Conservation (phyloP, 1,140 invertebrate genomes). For the Phthorimaea operculella region DNA sequence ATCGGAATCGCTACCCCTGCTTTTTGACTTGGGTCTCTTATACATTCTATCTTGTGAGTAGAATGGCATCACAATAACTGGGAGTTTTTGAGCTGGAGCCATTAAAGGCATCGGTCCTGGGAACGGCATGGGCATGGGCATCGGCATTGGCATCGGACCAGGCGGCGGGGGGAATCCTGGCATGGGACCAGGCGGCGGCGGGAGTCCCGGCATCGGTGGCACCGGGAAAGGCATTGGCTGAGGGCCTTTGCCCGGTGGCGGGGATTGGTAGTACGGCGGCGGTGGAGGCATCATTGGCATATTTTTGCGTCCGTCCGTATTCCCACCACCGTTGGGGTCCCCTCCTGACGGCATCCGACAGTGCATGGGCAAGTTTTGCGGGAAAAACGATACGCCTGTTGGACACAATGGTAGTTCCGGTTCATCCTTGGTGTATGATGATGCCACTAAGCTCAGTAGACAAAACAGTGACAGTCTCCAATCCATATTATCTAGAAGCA, state of each 20-base stretch:
- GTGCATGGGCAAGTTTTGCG: constrained; percentile 55
- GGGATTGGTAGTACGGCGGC: constrained; percentile 23
- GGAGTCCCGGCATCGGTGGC: constrained; percentile 13
- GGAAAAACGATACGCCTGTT: constrained; percentile 44
- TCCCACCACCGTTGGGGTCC: background rate
- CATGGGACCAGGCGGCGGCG: constrained; percentile 13
- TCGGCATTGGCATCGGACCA: constrained; percentile 17
- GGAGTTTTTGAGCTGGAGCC: constrained; percentile 41
- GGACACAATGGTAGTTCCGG: constrained; percentile 42
- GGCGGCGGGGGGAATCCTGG: constrained; percentile 15
- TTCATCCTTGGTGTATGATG: constrained; percentile 21
- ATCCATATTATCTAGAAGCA: background rate
- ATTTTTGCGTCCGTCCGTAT: background rate
- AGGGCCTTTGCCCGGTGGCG: constrained; percentile 18
- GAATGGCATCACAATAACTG: constrained; percentile 60
- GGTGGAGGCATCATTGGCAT: background rate
- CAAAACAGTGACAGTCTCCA: background rate
- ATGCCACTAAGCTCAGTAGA: constrained; percentile 12
- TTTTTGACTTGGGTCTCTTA: constrained; percentile 23
- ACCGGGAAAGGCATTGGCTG: constrained; percentile 21
- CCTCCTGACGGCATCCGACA: constrained; percentile 36
- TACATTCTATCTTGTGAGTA: constrained; percentile 44
- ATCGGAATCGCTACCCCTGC: background rate
- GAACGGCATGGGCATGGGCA: constrained; percentile 22
- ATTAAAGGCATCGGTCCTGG: constrained; percentile 17